These are phyloP conservation scores for Vultur gryphus DNA, from an alignment of 2,797 vertebrate species.

Conservation along the genomic window DNA sequence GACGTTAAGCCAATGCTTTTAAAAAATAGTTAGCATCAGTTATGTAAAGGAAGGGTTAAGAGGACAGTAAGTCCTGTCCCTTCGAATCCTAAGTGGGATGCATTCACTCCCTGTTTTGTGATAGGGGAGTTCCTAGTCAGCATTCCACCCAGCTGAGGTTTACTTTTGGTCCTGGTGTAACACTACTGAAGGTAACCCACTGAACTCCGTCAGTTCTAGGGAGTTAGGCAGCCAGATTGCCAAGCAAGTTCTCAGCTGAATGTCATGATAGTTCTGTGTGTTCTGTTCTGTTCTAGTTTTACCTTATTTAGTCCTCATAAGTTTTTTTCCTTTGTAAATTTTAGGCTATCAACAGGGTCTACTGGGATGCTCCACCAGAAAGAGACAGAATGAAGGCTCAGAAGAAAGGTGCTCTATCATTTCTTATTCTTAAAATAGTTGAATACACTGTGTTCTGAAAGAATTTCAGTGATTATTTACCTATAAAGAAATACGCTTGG, in stretches of 20 bases:
- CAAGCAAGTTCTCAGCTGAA: neutral
- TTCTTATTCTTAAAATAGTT: neutral
- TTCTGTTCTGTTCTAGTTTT: neutral
- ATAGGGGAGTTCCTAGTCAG: neutral
- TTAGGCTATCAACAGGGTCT: neutral
- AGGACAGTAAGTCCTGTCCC: neutral
- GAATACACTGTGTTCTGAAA: neutral
- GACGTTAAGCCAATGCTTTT: neutral
- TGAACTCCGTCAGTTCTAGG: neutral
- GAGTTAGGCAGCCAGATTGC: neutral
- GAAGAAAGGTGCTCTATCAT: neutral
- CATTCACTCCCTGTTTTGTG: neutral
- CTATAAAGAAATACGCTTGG: neutral
- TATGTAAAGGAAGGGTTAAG: neutral
- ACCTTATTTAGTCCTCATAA: neutral
- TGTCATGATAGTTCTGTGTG: neutral
- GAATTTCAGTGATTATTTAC: slow-evolving; percentile 38
- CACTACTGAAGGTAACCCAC: neutral
- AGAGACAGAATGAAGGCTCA: neutral
- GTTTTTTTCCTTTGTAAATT: neutral
- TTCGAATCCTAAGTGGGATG: neutral
- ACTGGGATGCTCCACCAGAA: neutral
- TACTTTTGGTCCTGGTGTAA: neutral
- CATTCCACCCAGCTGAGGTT: neutral
- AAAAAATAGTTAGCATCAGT: neutral